Conservation (phyloP, 2,797 vertebrate genomes). For the Gallinago solitaria region DNA sequence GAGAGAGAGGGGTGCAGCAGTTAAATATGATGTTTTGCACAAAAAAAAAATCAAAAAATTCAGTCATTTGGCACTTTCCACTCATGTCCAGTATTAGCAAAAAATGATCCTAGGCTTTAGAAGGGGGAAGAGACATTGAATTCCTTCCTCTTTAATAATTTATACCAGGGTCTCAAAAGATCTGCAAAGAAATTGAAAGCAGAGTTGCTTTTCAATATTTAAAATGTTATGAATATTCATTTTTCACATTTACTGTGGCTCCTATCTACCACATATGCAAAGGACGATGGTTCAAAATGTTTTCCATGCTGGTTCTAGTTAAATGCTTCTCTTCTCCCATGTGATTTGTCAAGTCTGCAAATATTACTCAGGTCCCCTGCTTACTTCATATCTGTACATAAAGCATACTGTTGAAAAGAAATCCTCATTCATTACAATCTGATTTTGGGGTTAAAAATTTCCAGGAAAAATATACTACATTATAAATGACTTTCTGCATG, state of each 20-base stretch:
- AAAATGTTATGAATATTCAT: constrained; percentile 38
- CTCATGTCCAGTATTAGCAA: not conserved
- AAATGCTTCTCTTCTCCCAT: not conserved
- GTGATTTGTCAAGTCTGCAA: not conserved
- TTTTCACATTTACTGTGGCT: not conserved
- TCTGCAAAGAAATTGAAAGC: constrained; percentile 15
- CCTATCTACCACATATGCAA: not conserved
- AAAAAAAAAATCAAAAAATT: not conserved
- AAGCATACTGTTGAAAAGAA: not conserved
- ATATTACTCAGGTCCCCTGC: not conserved
- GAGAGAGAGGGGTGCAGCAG: not conserved
- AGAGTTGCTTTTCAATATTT: constrained; percentile 44
- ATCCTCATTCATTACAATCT: not conserved
- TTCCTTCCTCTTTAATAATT: constrained; percentile 18
- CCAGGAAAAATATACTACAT: not conserved
- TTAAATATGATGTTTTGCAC: not conserved
- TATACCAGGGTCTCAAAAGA: not conserved
- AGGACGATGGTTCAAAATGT: not conserved
- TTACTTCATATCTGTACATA: not conserved
- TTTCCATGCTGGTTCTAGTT: not conserved
- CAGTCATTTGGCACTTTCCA: not conserved
- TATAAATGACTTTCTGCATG: not conserved
- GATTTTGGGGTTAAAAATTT: not conserved
- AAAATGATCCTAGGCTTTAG: not conserved
- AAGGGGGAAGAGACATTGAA: not conserved